Conservation (phyloP, 2,797 vertebrate genomes). For the Chloroceryle inda region DNA sequence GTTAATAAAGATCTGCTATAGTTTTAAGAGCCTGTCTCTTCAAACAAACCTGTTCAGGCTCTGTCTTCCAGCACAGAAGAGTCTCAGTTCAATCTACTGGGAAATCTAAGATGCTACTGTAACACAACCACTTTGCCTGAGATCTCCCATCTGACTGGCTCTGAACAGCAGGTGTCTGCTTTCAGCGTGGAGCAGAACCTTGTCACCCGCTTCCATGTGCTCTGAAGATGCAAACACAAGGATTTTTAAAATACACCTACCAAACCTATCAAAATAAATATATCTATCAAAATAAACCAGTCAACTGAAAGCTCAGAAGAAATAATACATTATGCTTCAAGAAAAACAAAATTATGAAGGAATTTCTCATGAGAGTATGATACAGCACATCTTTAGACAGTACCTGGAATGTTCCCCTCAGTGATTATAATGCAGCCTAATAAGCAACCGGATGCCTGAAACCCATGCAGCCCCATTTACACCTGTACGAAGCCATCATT, state of each 20-base stretch:
- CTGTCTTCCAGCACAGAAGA: background rate
- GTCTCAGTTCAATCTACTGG: background rate
- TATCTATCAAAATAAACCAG: background rate
- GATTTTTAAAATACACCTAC: background rate
- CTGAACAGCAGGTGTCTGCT: background rate
- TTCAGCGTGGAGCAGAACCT: accelerated
- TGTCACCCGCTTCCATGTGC: background rate
- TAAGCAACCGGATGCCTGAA: background rate
- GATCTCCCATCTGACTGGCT: background rate
- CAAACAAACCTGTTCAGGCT: background rate
- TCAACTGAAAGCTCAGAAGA: background rate
- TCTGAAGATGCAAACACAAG: background rate
- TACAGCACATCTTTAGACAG: background rate
- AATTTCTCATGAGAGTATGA: background rate
- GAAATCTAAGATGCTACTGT: background rate
- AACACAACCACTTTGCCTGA: background rate
- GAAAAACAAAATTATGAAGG: background rate
- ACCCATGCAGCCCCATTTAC: background rate
- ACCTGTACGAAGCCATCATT: background rate
- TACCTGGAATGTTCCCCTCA: background rate
- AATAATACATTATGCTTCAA: background rate
- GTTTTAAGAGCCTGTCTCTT: background rate
- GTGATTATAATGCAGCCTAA: background rate
- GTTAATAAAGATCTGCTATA: background rate
- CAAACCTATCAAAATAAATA: background rate